These are phyloP conservation scores for Neodiprion virginianus DNA, from an alignment of 1,140 invertebrate species.

Conservation along the genomic window DNA sequence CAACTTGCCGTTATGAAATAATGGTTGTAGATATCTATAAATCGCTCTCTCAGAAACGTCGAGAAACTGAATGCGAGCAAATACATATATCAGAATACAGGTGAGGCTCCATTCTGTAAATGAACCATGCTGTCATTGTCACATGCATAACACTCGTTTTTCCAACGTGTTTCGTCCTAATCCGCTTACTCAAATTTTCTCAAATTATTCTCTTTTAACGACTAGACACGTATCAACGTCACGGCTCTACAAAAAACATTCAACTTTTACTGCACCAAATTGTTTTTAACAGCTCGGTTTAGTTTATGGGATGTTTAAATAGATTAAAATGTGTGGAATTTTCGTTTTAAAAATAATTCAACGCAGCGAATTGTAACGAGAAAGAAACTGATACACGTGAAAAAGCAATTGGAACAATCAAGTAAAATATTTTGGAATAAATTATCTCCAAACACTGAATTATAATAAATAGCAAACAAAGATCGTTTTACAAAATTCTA, in stretches of 20 bases:
- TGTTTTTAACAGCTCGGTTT: too few relatives aligned
- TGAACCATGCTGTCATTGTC: slow-evolving; percentile 42
- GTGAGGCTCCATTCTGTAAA: slow-evolving; percentile 57
- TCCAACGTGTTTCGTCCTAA: neutral
- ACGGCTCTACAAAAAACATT: neutral
- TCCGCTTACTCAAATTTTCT: neutral
- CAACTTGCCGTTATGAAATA: neutral
- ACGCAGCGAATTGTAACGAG: too few relatives aligned
- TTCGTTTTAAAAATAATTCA: too few relatives aligned
- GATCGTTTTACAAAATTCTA: too few relatives aligned
- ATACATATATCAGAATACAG: slow-evolving; percentile 47
- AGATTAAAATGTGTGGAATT: too few relatives aligned
- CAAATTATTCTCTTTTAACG: neutral
- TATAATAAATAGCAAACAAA: too few relatives aligned
- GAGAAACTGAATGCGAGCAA: slow-evolving; percentile 51
- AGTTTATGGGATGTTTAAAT: too few relatives aligned
- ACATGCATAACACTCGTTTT: slow-evolving; percentile 16
- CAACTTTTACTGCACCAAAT: too few relatives aligned
- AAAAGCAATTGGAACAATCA: too few relatives aligned
- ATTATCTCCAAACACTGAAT: too few relatives aligned
- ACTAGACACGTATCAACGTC: neutral
- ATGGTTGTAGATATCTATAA: slow-evolving; percentile 24
- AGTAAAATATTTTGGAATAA: too few relatives aligned
- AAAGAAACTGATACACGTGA: too few relatives aligned
- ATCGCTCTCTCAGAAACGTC: slow-evolving; percentile 38